Conservation (phyloP, 2,888 invertebrate genomes). For the Ischnura elegans region DNA sequence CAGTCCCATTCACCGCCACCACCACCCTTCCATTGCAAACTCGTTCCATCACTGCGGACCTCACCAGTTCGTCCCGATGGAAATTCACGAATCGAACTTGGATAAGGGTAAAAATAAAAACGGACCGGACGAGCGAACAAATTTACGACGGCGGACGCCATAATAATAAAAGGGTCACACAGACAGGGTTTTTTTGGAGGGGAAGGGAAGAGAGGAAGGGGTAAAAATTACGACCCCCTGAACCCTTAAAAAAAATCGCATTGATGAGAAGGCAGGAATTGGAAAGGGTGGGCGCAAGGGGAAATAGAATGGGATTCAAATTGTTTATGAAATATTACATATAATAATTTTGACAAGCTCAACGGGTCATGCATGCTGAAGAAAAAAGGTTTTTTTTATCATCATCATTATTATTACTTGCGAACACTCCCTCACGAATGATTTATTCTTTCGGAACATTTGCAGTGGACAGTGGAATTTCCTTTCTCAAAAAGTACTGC, state of each 20-base stretch:
- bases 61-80: neutral
- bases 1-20: neutral
- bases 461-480: neutral
- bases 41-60: neutral
- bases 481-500: neutral
- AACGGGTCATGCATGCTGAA: constrained; percentile 20
- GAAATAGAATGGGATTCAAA: neutral
- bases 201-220: neutral
- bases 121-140: neutral
- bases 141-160: constrained; percentile 26
- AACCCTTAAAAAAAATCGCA: neutral
- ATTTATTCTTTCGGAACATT: neutral
- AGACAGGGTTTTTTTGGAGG: neutral
- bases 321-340: constrained; percentile 45
- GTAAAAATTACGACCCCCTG: constrained; percentile 13
- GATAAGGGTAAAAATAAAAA: neutral
- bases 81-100: constrained; percentile 26
- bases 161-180: constrained; percentile 24
- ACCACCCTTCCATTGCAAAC: neutral
- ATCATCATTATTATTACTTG: neutral
- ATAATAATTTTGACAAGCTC: constrained; percentile 45
- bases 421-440: neutral
- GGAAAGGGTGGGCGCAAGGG: neutral
- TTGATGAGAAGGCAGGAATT: constrained; percentile 21
- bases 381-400: too few relatives aligned